Conservation (phyloP, 1,140 invertebrate genomes). For the Delia radicum region DNA sequence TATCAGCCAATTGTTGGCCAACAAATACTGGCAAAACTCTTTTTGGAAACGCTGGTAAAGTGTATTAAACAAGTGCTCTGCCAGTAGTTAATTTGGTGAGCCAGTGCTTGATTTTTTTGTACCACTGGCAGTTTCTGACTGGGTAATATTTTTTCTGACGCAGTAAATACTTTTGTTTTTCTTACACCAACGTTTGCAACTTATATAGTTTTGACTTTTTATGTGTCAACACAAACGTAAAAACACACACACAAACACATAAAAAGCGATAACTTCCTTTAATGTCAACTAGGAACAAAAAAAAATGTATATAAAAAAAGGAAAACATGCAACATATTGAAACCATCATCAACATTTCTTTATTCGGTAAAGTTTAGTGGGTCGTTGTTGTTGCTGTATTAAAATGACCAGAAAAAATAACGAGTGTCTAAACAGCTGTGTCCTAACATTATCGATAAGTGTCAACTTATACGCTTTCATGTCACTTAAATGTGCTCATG, state of each 20-base stretch:
- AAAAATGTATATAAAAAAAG: neutral
- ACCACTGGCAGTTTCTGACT: too few relatives aligned
- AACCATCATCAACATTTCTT: conserved; percentile 3
- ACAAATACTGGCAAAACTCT: too few relatives aligned
- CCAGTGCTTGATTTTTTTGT: too few relatives aligned
- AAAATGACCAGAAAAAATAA: neutral
- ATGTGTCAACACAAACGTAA: neutral
- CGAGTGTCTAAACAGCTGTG: neutral
- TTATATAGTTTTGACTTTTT: neutral
- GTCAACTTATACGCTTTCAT: conserved; percentile 21
- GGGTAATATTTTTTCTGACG: too few relatives aligned
- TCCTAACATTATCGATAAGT: conserved; percentile 17
- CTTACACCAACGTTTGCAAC: neutral
- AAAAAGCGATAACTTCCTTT: conserved; percentile 10
- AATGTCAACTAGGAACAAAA: neutral
- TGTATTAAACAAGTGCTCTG: too few relatives aligned
- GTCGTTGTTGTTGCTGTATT: conserved; percentile 2
- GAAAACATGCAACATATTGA: conserved; percentile 1
- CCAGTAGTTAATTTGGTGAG: too few relatives aligned
- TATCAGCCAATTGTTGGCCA: too few relatives aligned
- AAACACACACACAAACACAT: neutral
- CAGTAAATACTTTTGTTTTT: too few relatives aligned
- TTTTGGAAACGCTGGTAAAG: too few relatives aligned
- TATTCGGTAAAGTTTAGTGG: neutral
- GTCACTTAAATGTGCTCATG: conserved; percentile 14